Conservation (phyloP, 2,797 vertebrate genomes). For the Acanthornis magna region DNA sequence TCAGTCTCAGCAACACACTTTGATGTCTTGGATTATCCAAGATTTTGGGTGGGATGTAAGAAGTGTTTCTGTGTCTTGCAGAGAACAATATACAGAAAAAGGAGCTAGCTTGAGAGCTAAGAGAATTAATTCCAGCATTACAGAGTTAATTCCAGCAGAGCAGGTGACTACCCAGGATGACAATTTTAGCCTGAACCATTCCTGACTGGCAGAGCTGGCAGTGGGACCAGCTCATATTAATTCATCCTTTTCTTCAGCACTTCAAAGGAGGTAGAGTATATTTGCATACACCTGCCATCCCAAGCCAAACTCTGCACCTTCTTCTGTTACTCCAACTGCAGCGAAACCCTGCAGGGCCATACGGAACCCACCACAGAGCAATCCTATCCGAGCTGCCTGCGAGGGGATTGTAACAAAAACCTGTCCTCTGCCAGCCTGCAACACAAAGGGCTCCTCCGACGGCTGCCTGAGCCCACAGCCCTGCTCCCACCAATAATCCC, state of each 20-base stretch:
- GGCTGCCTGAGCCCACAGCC: conserved; percentile 17
- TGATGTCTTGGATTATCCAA: neutral
- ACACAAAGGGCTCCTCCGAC: neutral
- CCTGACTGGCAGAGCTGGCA: neutral
- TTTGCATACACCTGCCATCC: neutral
- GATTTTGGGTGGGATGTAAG: neutral
- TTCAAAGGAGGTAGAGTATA: neutral
- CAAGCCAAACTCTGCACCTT: neutral
- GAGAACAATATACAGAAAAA: neutral
- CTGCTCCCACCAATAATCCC: conserved; percentile 31
- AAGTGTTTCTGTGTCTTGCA: neutral
- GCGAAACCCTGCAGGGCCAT: neutral
- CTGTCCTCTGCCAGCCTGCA: conserved; percentile 5
- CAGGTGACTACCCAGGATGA: neutral
- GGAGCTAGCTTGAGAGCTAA: neutral
- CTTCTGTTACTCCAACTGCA: neutral
- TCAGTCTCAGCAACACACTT: neutral
- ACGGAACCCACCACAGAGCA: fast-evolving
- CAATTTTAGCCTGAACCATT: neutral
- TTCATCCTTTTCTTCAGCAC: neutral
- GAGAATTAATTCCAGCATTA: neutral
- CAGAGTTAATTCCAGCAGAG: neutral
- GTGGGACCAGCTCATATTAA: neutral
- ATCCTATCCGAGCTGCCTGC: neutral
- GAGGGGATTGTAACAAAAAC: neutral